Evolutionary conservation across 2,888 invertebrate genomes (phyloP).

Genomic region (Maniola hyperantus): DNA sequence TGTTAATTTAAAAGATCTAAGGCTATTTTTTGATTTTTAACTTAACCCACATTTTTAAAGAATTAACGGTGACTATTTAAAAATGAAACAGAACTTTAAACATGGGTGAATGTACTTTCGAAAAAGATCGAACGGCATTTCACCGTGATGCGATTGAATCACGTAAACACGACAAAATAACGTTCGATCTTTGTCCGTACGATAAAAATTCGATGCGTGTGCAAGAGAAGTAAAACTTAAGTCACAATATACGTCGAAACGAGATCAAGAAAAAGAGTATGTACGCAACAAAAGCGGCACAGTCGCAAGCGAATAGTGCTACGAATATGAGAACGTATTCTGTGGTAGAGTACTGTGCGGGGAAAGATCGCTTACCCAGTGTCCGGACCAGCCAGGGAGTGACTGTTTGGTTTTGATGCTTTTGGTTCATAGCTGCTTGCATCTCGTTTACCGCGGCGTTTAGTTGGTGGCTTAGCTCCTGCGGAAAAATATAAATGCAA

Average conservation of each 20-base stretch:
- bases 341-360: conserved; percentile 12
- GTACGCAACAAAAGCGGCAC: conserved; percentile 27
- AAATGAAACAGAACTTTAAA: too few species aligned
- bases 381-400: conserved; percentile 98
- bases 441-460: conserved; percentile 90
- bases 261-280: conserved; percentile 28
- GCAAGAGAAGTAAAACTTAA: neutral
- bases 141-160: too few species aligned
- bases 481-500: conserved; percentile 43
- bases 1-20: too few species aligned
- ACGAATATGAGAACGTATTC: conserved; percentile 29
- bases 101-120: too few species aligned
- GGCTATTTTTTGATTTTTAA: too few species aligned
- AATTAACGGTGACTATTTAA: too few species aligned
- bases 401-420: conserved; percentile 84
- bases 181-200: too few species aligned
- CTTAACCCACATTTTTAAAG: too few species aligned
- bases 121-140: too few species aligned
- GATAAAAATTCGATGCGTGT: too few species aligned
- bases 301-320: conserved; percentile 33
- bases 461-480: conserved; percentile 95
- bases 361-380: conserved; percentile 75
- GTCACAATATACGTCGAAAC: conserved; percentile 4
- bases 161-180: too few species aligned
- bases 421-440: conserved; percentile 70